A percentile compares a stretch with the other conserved stretches of the same genome.
Evolutionary conservation across 2,113 vertebrate species (phyloP).

Genomic region (Equus quagga): DNA sequence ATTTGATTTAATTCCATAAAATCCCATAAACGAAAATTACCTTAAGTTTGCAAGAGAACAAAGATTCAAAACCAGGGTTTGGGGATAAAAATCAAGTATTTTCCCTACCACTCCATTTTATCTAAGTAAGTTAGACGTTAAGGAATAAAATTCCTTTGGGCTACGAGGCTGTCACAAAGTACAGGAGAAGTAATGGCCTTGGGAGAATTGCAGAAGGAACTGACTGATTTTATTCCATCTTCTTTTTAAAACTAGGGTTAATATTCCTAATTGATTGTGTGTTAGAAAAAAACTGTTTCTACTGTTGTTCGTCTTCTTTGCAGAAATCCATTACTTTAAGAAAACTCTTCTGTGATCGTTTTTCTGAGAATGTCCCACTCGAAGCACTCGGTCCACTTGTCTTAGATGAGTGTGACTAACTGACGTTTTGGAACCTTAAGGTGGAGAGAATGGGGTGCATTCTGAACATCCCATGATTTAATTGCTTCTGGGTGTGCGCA

Average conservation of each 20-base stretch:
- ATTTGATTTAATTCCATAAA: conserved; percentile 2
- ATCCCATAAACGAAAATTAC: neutral
- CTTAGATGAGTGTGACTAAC: conserved; percentile 33
- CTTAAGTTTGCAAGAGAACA: neutral
- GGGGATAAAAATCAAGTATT: neutral
- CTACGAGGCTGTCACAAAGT: neutral
- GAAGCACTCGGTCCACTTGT: conserved; percentile 15
- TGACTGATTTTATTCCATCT: neutral
- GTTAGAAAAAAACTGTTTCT: neutral
- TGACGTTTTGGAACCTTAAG: conserved; percentile 41
- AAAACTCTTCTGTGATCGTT: neutral
- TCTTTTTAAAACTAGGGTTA: neutral
- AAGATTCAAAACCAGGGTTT: neutral
- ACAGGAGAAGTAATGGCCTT: neutral
- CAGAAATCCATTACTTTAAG: conserved; percentile 36
- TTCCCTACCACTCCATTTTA: neutral
- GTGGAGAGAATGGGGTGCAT: neutral
- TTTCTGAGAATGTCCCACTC: conserved; percentile 2
- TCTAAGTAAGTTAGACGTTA: neutral
- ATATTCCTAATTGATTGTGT: neutral
- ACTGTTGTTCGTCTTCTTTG: conserved; percentile 5
- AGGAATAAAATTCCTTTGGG: neutral
- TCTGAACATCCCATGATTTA: conserved; percentile 68
- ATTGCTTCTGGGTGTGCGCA: conserved; percentile 62
- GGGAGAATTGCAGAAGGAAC: conserved; percentile 7